A percentile compares a stretch with the other conserved stretches of the same genome.
phyloP scores from a whole-genome alignment of 2,113 vertebrate genomes.

The Hippoglossus stenolepis region DNA sequence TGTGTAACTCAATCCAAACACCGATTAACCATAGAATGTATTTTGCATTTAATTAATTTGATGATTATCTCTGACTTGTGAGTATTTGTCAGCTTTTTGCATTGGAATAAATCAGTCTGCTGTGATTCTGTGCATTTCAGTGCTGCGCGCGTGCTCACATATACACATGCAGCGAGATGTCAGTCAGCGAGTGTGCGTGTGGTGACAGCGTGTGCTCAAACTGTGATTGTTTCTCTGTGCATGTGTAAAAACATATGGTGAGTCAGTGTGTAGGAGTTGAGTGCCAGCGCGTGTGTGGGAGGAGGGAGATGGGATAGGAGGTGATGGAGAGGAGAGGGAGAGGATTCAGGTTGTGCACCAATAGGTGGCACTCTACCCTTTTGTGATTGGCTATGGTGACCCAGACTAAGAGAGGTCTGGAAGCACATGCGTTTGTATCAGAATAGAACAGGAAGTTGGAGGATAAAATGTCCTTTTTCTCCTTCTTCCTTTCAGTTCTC shows the following conservation, averaged over 20 bases:
- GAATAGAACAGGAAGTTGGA: slow-evolving; percentile 27
- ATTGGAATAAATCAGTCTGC: not conserved
- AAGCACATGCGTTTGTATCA: slow-evolving; percentile 5
- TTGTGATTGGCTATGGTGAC: slow-evolving; percentile 73
- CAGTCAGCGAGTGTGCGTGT: slow-evolving; percentile 28
- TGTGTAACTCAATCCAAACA: not conserved
- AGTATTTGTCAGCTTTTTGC: slow-evolving; percentile 5
- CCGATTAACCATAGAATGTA: not conserved
- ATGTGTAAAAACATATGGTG: slow-evolving; percentile 74
- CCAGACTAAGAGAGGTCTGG: slow-evolving; percentile 44
- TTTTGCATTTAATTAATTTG: not conserved
- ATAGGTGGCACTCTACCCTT: slow-evolving; percentile 86
- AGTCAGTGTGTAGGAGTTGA: slow-evolving; percentile 76
- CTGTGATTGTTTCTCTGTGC: slow-evolving; percentile 47
- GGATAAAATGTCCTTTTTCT: slow-evolving; percentile 3
- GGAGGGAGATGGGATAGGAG: slow-evolving; percentile 42
- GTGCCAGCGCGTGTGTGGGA: slow-evolving; percentile 57
- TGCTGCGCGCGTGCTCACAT: slow-evolving; percentile 9
- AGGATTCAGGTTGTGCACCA: slow-evolving; percentile 72
- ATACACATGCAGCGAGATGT: not conserved
- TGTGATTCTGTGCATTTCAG: not conserved
- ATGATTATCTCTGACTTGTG: not conserved
- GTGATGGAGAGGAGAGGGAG: slow-evolving; percentile 33
- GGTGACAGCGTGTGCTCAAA: slow-evolving; percentile 39
- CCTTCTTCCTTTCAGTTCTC: not conserved